Evolutionary conservation across 2,113 vertebrate species (phyloP), one percentile per base, ranked within the genome.

Genomic region (Coptodon bakossiorum): DNA sequence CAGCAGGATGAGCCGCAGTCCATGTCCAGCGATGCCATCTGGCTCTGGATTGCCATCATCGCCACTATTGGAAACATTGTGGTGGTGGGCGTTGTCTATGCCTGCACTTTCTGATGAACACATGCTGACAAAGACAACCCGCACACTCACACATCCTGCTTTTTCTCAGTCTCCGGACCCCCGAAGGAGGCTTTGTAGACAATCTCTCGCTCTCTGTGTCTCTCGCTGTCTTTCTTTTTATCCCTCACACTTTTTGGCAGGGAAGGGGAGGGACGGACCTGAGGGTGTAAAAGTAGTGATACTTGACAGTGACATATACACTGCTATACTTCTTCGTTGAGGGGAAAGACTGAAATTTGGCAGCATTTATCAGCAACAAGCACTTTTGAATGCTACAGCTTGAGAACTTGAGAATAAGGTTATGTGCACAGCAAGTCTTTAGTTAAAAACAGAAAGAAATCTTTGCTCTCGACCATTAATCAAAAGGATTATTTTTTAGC

Each of bases 21-120:
- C 45, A 97, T 98, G 94, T 99, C 98, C 93, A 98, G 97, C 1
- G 99, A 99, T 7, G 98, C 98, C 52, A 98, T 99, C 90, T 96
- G 99, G 97, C 95, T 99, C 66, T 99, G 99, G 99, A 99, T 99
- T 84, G 99, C 98, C 89, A 98, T 99, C 86, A 96, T 99, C 22
- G 99, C 99, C 34, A 99, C 98, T 2, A 98, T 99, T 86, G 99
- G 99, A 59, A 99, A 99, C 95, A 99, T 99, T 11, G 98, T 99
- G 94, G 99, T 99, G 91, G 98, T 99, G 9, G 98, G 99, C 24
- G 96, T 99, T 16, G 99, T 99, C 86, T 99, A 99, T 3, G 98
- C 99, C 89, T 99, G 97, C 96, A 99, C 98, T 34, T 99, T 99
- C 96, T 99, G 97, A 98, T 95, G 38, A 80, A 83, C 31, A 24